phyloP scores from a whole-genome alignment of 2,113 vertebrate genomes.

The Alligator mississippiensis region DNA sequence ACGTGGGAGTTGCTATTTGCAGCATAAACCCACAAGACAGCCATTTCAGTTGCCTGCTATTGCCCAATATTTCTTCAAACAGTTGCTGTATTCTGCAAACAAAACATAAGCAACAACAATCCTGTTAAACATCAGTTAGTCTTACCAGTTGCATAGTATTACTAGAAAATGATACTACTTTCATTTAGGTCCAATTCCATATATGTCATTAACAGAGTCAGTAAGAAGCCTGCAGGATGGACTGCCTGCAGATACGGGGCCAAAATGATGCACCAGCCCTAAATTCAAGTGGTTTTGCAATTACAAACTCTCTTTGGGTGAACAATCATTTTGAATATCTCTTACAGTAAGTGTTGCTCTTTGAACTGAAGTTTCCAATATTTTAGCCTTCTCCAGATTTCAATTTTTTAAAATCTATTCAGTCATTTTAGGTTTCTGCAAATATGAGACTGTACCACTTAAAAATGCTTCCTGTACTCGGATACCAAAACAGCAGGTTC shows the following conservation, averaged over 20 bases:
- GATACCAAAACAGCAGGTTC: neutral
- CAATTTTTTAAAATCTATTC: constrained; percentile 30
- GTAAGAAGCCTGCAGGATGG: neutral
- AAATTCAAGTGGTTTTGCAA: neutral
- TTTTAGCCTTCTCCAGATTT: neutral
- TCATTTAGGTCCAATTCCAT: neutral
- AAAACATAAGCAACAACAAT: constrained; percentile 71
- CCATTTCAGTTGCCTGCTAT: constrained; percentile 95
- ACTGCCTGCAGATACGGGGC: neutral
- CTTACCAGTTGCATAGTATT: neutral
- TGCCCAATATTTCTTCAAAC: constrained; percentile 95
- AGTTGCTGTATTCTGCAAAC: constrained; percentile 92
- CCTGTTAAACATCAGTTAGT: constrained; percentile 26
- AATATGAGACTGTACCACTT: constrained; percentile 23
- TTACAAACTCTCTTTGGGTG: neutral
- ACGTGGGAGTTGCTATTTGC: constrained; percentile 92
- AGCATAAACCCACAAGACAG: constrained; percentile 97
- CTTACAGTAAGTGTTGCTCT: neutral
- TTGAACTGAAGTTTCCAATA: neutral
- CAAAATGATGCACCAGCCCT: neutral
- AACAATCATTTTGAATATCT: neutral
- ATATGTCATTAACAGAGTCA: neutral
- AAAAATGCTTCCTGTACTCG: neutral
- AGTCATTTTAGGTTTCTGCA: constrained; percentile 41
- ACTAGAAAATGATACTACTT: neutral